Evolutionary conservation across 2,888 invertebrate species (phyloP).

Genomic region (Lepidochrysops patricia): DNA sequence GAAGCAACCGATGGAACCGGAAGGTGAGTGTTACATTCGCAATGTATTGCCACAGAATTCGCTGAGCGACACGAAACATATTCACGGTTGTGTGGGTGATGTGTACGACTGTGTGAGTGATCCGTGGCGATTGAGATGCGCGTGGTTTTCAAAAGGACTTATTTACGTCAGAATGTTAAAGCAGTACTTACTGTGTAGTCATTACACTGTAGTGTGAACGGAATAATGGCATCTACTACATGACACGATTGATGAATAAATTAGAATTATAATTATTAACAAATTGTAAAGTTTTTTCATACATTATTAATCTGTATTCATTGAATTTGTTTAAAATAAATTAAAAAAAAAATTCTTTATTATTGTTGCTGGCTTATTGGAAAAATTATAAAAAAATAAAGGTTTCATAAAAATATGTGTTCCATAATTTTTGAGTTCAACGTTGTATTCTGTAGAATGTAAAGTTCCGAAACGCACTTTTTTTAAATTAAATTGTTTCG

Average conservation of each 20-base stretch:
- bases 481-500: no score
- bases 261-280: no score
- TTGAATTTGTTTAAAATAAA: no score
- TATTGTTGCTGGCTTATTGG: neutral
- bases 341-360: no score
- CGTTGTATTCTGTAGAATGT: no score
- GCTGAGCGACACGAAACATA: neutral
- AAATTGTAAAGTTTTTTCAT: no score
- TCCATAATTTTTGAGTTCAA: no score
- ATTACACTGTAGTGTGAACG: no score
- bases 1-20: constrained; percentile 14
- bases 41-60: constrained; percentile 22
- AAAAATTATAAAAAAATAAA: no score
- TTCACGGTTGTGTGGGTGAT: neutral
- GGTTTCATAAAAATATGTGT: no score
- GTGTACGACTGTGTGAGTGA: neutral
- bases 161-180: neutral
- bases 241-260: neutral
- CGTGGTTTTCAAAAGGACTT: neutral
- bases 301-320: no score
- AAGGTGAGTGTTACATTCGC: constrained; percentile 9
- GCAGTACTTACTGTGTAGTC: no score
- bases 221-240: neutral
- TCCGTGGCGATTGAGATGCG: neutral
- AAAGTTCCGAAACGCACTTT: neutral